A percentile compares a stretch with the other conserved stretches of the same genome.
Evolutionary conservation across 2,888 invertebrate species (phyloP).

Genomic region (Drosophila merina): DNA sequence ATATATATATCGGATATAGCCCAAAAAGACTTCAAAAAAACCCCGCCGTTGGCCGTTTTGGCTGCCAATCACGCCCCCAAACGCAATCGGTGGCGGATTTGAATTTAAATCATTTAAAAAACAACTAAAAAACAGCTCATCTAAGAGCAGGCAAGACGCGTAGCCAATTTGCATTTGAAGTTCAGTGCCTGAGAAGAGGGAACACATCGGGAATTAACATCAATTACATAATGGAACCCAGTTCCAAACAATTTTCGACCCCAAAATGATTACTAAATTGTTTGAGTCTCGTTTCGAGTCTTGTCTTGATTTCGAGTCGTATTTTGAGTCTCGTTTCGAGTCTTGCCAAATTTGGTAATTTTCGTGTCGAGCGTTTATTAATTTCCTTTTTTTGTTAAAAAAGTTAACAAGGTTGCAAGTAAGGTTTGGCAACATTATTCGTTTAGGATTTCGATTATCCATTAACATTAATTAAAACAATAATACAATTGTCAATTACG

Average conservation of each 20-base stretch:
- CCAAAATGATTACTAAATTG: no score
- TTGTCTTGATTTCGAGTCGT: no score
- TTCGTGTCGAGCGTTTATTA: slow-evolving; percentile 29
- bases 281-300: no score
- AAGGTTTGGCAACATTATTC: slow-evolving; percentile 28
- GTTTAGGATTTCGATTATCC: slow-evolving; percentile 35
- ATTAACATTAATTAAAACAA: slow-evolving; percentile 53
- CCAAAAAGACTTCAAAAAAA: slow-evolving; percentile 40
- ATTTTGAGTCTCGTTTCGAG: not conserved
- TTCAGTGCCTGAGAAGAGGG: slow-evolving; percentile 20
- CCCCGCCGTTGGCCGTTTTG: slow-evolving; percentile 27
- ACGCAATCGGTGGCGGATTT: slow-evolving; percentile 47
- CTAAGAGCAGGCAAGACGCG: no score
- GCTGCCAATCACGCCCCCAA: slow-evolving; percentile 47
- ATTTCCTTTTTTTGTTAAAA: slow-evolving; percentile 7
- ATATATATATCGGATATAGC: slow-evolving; percentile 4
- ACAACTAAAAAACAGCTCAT: slow-evolving; percentile 7
- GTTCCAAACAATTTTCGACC: no score
- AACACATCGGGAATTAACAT: slow-evolving; percentile 48
- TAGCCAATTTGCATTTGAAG: slow-evolving; percentile 47
- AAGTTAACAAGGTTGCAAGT: slow-evolving; percentile 33
- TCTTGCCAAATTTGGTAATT: slow-evolving; percentile 32
- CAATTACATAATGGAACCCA: slow-evolving; percentile 70
- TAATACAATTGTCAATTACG: slow-evolving; percentile 12
- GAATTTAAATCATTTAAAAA: slow-evolving; percentile 42